Conservation (phyloP, 2,888 invertebrate genomes). For the Hydropsyche betteni region DNA sequence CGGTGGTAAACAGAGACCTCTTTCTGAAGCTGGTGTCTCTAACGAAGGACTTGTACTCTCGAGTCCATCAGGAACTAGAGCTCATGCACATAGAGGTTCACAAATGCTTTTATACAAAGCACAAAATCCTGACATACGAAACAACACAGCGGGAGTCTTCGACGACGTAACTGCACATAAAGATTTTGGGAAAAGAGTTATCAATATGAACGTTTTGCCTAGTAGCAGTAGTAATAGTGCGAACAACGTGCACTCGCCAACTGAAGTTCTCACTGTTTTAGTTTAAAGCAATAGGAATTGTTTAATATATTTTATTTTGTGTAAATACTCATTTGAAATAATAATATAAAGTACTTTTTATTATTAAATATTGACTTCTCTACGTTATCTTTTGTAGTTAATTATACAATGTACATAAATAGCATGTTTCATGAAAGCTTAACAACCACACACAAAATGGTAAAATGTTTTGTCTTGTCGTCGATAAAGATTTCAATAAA, state of each 20-base stretch:
- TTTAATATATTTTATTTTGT: slow-evolving; percentile 2
- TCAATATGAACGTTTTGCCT: slow-evolving; percentile 59
- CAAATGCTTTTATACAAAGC: slow-evolving; percentile 82
- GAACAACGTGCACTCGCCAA: slow-evolving; percentile 43
- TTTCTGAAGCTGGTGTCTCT: slow-evolving; percentile 51
- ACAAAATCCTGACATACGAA: slow-evolving; percentile 84
- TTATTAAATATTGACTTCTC: too few relatives aligned
- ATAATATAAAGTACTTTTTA: too few relatives aligned
- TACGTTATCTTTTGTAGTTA: too few relatives aligned
- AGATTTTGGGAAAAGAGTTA: slow-evolving; percentile 81
- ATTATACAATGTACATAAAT: not conserved
- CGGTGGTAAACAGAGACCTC: slow-evolving; percentile 45
- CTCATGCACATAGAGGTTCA: slow-evolving; percentile 63
- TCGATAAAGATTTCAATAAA: too few relatives aligned
- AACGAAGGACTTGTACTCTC: slow-evolving; percentile 51
- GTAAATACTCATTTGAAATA: slow-evolving; percentile 4
- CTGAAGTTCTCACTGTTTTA: slow-evolving; percentile 51
- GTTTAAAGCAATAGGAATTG: slow-evolving; percentile 38
- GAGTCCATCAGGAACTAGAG: slow-evolving; percentile 54
- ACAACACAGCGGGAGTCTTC: slow-evolving; percentile 78
- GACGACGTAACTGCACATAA: slow-evolving; percentile 69
- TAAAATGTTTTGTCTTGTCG: too few relatives aligned
- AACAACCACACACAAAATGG: not conserved
- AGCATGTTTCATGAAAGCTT: not conserved
- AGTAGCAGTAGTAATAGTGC: slow-evolving; percentile 36